phyloP scores from a whole-genome alignment of 1,140 invertebrate genomes.

The Megathymus violae region DNA sequence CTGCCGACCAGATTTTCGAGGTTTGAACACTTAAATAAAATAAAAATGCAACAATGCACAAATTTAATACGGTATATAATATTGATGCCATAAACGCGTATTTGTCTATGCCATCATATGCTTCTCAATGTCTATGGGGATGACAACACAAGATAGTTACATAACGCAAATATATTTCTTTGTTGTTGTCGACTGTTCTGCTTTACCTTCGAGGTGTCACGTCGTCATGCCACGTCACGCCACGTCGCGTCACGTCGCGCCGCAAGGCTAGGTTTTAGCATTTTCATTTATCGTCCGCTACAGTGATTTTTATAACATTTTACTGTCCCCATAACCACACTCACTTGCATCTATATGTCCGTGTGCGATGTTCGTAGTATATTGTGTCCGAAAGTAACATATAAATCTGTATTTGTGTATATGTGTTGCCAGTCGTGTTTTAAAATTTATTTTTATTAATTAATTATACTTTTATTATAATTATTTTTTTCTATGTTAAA shows the following conservation, averaged over 20 bases:
- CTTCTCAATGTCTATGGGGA: conserved; percentile 69
- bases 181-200: conserved; percentile 8
- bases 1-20: conserved; percentile 55
- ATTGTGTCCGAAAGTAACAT: conserved; percentile 34
- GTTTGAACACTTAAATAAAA: conserved; percentile 4
- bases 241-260: neutral
- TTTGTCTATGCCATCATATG: conserved; percentile 59
- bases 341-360: conserved; percentile 80
- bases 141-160: conserved; percentile 26
- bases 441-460: conserved; percentile 30
- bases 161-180: neutral
- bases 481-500: conserved; percentile 43
- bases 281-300: conserved; percentile 57
- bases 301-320: conserved; percentile 62
- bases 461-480: conserved; percentile 15
- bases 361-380: conserved; percentile 44
- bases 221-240: neutral
- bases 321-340: conserved; percentile 71
- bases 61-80: conserved; percentile 1
- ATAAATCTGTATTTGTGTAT: conserved; percentile 38
- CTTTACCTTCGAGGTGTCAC: neutral
- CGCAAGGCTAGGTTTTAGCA: conserved; percentile 20
- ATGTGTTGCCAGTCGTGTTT: conserved; percentile 41
- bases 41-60: neutral
- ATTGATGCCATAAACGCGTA: conserved; percentile 41